These are phyloP conservation scores for Chrysolina oricalcia DNA, from an alignment of 2,888 invertebrate genomes.

Conservation along the genomic window DNA sequence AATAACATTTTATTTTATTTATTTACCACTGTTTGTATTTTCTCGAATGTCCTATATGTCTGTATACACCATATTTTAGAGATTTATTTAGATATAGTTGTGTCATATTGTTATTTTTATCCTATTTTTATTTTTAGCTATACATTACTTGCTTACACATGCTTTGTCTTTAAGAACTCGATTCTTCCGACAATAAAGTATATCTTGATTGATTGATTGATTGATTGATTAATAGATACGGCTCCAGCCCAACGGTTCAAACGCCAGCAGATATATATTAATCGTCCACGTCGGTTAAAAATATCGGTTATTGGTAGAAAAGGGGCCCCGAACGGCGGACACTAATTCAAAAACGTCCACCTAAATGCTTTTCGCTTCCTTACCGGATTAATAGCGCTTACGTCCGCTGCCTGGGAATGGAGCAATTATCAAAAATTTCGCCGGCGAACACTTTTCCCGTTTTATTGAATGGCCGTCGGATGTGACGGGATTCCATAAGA, in stretches of 20 bases:
- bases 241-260: neutral
- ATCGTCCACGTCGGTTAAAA: slow-evolving; percentile 6
- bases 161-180: no score
- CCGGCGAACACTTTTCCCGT: slow-evolving; percentile 44
- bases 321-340: slow-evolving; percentile 50
- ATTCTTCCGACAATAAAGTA: no score
- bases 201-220: no score
- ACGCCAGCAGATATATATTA: slow-evolving; percentile 15
- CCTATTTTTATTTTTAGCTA: no score
- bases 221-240: no score
- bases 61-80: no score
- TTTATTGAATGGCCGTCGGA: slow-evolving; percentile 58
- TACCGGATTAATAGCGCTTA: slow-evolving; percentile 65
- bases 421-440: slow-evolving; percentile 64
- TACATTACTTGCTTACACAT: no score
- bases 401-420: slow-evolving; percentile 62
- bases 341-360: slow-evolving; percentile 62
- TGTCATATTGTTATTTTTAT: no score
- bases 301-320: slow-evolving; percentile 30
- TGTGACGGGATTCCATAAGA: slow-evolving; percentile 57
- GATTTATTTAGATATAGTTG: no score
- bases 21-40: no score
- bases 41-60: no score
- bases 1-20: no score
- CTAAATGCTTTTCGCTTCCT: slow-evolving; percentile 63